phyloP scores from a whole-genome alignment of 2,888 invertebrate genomes.

The Leistus spinibarbis region DNA sequence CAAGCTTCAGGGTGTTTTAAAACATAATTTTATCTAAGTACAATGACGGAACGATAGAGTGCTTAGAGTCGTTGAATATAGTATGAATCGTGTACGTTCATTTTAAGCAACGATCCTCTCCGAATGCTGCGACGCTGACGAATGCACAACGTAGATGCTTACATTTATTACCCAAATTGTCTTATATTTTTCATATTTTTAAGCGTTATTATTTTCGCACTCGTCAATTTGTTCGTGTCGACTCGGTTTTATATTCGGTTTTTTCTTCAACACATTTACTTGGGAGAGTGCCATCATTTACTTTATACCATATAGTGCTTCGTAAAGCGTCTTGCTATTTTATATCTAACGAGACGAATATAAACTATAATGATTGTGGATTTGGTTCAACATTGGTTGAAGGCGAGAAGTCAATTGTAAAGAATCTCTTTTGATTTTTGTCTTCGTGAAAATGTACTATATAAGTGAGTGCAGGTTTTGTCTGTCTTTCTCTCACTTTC shows the following conservation, averaged over 20 bases:
- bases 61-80: neutral
- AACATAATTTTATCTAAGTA: neutral
- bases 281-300: conserved; percentile 1
- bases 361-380: neutral
- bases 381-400: neutral
- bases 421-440: neutral
- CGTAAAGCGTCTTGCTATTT: neutral
- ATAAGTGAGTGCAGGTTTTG: too few species aligned
- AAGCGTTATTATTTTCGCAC: conserved; percentile 32
- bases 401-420: neutral
- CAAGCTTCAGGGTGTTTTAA: neutral
- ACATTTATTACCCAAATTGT: conserved; percentile 34
- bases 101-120: neutral
- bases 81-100: neutral
- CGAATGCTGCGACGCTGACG: conserved; percentile 23
- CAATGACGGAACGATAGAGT: conserved; percentile 1
- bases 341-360: neutral
- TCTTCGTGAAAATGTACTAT: too few species aligned
- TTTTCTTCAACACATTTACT: conserved; percentile 21
- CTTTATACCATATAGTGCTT: neutral
- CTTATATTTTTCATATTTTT: conserved; percentile 33
- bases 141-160: conserved; percentile 9
- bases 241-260: conserved; percentile 23
- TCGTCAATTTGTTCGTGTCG: conserved; percentile 32
- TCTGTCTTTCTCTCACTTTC: too few species aligned